Conservation (phyloP, 1,140 invertebrate genomes). For the Whitmania pigra region DNA sequence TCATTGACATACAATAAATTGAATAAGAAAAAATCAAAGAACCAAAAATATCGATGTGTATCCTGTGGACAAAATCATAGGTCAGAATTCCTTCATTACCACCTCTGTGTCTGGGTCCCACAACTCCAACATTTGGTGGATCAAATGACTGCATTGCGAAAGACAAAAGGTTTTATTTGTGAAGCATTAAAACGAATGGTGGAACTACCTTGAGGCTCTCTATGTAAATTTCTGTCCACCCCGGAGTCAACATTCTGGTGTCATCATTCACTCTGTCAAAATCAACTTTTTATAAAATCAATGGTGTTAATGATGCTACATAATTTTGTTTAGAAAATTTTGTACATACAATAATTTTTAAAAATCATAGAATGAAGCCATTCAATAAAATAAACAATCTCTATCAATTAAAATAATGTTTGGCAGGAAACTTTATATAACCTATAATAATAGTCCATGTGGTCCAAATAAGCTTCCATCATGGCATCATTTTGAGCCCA, state of each 20-base stretch:
- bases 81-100: constrained; percentile 23
- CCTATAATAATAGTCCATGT: constrained; percentile 22
- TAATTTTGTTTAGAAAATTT: too few species aligned
- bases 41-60: constrained; percentile 20
- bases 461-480: constrained; percentile 22
- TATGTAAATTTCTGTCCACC: constrained; percentile 23
- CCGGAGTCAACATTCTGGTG: constrained; percentile 16
- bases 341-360: too few species aligned
- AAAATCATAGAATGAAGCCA: too few species aligned
- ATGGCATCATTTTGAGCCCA: constrained; percentile 25
- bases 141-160: not conserved
- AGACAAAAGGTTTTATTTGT: too few species aligned
- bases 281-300: not conserved
- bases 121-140: constrained; percentile 20
- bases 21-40: not conserved
- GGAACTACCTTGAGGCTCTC: constrained; percentile 1
- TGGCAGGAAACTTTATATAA: not conserved
- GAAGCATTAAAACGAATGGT: too few species aligned
- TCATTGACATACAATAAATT: not conserved
- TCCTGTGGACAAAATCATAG: constrained; percentile 24
- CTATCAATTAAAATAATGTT: too few species aligned
- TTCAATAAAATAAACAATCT: too few species aligned
- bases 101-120: constrained; percentile 22
- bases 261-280: constrained; percentile 22
- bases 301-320: too few species aligned